These are phyloP conservation scores for Saiga tatarica DNA, from an alignment of 2,113 vertebrate genomes.

Conservation along the genomic window DNA sequence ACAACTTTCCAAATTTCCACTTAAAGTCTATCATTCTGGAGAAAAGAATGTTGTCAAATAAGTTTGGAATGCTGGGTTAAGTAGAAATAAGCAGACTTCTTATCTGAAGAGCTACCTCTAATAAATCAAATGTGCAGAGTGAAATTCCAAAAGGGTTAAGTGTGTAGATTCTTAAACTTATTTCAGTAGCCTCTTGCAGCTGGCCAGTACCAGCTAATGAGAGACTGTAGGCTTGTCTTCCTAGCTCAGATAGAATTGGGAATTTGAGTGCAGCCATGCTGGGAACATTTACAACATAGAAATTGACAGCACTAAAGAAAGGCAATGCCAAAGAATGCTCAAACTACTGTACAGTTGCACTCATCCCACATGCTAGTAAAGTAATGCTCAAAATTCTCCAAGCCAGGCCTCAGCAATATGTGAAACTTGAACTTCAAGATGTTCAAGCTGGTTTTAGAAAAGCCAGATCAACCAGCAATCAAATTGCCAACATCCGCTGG, in stretches of 20 bases:
- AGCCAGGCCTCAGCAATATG: too few relatives aligned
- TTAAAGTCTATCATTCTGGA: neutral
- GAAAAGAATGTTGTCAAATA: neutral
- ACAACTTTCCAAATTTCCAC: neutral
- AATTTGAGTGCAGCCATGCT: neutral
- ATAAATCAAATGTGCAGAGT: neutral
- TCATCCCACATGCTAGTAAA: too few relatives aligned
- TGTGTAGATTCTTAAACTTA: neutral
- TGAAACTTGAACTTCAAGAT: accelerated
- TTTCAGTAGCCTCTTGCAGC: neutral
- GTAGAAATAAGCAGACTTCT: neutral
- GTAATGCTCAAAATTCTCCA: too few relatives aligned
- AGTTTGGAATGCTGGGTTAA: neutral
- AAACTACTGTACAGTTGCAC: too few relatives aligned
- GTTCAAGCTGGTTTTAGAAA: too few relatives aligned
- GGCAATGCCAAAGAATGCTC: too few relatives aligned
- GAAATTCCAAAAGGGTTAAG: neutral
- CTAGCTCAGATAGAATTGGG: neutral
- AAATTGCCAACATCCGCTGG: too few relatives aligned
- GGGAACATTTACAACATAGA: neutral
- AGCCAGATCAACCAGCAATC: too few relatives aligned
- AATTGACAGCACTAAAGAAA: neutral
- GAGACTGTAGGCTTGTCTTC: neutral
- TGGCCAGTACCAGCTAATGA: neutral
- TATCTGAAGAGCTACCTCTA: neutral